Percentiles rank a stretch among this genome's conserved stretches.
Conservation (phyloP, 1,140 invertebrate genomes). For the Leptinotarsa lineolata region DNA sequence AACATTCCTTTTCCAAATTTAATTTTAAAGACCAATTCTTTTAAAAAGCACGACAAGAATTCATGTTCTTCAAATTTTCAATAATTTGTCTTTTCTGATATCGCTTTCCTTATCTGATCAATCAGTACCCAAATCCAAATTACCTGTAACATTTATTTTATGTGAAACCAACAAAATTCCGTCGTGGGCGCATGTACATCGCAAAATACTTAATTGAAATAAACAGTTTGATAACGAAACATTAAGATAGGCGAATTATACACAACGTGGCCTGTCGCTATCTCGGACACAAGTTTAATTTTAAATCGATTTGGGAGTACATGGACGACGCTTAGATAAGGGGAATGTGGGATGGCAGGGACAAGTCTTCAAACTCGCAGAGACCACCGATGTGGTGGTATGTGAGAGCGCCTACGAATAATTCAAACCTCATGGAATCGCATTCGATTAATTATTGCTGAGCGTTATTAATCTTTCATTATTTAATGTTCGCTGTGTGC, state of each 20-base stretch:
- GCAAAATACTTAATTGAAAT: slow-evolving; percentile 56
- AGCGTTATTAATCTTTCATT: neutral
- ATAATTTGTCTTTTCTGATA: neutral
- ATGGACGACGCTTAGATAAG: slow-evolving; percentile 34
- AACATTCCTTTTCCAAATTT: too few species aligned
- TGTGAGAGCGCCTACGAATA: slow-evolving; percentile 36
- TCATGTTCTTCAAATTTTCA: too few species aligned
- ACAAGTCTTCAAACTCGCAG: slow-evolving; percentile 14
- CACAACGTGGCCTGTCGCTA: slow-evolving; percentile 48
- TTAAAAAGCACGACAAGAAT: too few species aligned
- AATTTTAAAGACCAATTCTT: too few species aligned
- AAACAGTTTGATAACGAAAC: slow-evolving; percentile 53
- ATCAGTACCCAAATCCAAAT: slow-evolving; percentile 41
- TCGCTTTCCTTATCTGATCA: neutral
- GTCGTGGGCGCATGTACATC: slow-evolving; percentile 44
- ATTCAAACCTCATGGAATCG: neutral
- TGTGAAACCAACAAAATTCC: slow-evolving; percentile 16
- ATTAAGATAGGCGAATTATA: slow-evolving; percentile 53
- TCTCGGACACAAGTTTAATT: slow-evolving; percentile 53
- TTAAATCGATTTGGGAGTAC: slow-evolving; percentile 53
- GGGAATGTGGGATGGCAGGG: slow-evolving; percentile 26
- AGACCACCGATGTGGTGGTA: slow-evolving; percentile 33
- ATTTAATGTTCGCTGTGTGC: too few species aligned
- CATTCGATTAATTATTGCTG: slow-evolving; percentile 10
- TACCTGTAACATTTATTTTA: slow-evolving; percentile 47